Conservation (phyloP, 2,113 vertebrate species). For the Cariama cristata region DNA sequence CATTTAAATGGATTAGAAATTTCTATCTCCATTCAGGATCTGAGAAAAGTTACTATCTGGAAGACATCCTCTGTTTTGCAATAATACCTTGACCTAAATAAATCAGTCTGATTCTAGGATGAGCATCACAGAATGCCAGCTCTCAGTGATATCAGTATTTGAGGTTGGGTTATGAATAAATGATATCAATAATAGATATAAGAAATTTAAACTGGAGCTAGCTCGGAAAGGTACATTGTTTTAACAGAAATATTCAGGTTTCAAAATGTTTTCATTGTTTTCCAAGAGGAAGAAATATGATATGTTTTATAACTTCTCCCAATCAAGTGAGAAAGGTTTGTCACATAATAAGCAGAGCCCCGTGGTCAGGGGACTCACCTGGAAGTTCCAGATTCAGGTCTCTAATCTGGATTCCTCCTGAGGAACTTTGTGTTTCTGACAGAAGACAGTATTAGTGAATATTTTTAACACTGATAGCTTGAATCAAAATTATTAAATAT, state of each 20-base stretch:
- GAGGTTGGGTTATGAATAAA: neutral
- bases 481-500: neutral
- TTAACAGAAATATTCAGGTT: neutral
- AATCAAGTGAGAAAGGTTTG: neutral
- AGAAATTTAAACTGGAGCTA: neutral
- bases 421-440: neutral
- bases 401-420: neutral
- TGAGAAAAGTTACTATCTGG: neutral
- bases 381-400: neutral
- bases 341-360: neutral
- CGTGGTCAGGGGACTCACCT: neutral
- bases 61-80: neutral
- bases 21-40: neutral
- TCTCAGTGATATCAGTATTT: neutral
- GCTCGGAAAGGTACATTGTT: neutral
- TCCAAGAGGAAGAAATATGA: neutral
- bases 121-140: neutral
- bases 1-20: slow-evolving; percentile 16
- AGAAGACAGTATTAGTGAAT: neutral
- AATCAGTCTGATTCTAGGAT: neutral
- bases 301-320: neutral
- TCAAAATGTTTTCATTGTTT: neutral
- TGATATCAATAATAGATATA: neutral
- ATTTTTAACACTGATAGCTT: neutral
- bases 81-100: neutral